These are phyloP conservation scores for Anoura caudifer DNA, from an alignment of 2,113 vertebrate genomes.

Conservation along the genomic window DNA sequence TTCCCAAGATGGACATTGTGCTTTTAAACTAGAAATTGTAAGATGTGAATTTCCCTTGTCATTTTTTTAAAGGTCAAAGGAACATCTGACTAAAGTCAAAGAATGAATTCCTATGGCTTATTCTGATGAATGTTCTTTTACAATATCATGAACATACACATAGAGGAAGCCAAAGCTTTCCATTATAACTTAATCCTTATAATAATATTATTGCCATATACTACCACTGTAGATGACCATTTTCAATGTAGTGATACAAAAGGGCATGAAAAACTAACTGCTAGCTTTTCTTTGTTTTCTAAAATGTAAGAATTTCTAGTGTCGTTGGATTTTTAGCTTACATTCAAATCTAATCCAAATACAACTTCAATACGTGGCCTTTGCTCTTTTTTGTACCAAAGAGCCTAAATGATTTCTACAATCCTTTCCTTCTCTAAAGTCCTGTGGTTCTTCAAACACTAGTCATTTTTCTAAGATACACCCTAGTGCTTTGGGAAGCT, in stretches of 20 bases:
- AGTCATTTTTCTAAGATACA: neutral
- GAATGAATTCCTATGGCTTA: constrained; percentile 2
- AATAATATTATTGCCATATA: neutral
- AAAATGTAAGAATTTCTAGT: constrained; percentile 18
- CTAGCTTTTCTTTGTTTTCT: constrained; percentile 24
- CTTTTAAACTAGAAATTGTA: constrained; percentile 57
- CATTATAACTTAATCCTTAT: neutral
- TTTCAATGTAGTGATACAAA: neutral
- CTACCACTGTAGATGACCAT: neutral
- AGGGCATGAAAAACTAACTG: neutral
- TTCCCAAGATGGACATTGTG: constrained; percentile 71
- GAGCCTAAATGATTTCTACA: constrained; percentile 11
- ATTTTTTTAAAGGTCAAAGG: neutral
- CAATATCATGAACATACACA: neutral
- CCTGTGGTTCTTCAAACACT: neutral
- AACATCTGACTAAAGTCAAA: constrained; percentile 30
- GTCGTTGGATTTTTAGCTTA: constrained; percentile 26
- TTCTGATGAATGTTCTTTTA: constrained; percentile 31
- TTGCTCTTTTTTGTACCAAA: constrained; percentile 57
- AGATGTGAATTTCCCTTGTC: constrained; percentile 59
- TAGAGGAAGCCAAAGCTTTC: constrained; percentile 33
- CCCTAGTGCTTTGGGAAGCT: neutral
- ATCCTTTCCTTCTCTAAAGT: neutral
- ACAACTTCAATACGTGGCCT: constrained; percentile 22
- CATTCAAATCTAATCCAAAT: constrained; percentile 2